Conservation (phyloP, 2,797 vertebrate genomes). For the Acipenser oxyrinchus region DNA sequence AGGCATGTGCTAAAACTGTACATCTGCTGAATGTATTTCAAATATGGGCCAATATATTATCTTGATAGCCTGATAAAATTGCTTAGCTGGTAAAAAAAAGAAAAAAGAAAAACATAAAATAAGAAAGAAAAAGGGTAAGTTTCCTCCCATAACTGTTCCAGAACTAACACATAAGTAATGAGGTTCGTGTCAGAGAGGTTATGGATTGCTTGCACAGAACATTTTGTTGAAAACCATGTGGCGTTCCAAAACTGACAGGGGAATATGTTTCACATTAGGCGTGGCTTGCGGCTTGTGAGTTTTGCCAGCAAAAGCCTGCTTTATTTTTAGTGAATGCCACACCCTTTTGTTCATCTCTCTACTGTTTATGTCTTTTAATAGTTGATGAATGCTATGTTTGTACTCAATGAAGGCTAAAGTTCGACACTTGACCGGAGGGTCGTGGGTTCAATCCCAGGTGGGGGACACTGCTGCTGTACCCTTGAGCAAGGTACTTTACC, state of each 20-base stretch:
- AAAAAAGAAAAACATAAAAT: constrained; percentile 12
- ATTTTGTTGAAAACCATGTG: constrained; percentile 23
- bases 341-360: constrained; percentile 9
- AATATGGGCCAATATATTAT: constrained; percentile 16
- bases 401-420: no score
- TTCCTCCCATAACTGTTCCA: constrained; percentile 31
- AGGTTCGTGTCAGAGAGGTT: constrained; percentile 12
- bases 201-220: constrained; percentile 12
- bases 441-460: no score
- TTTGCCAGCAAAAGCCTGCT: constrained; percentile 18
- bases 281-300: constrained; percentile 18
- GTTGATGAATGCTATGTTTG: no score
- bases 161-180: constrained; percentile 25
- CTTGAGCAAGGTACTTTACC: no score
- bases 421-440: no score
- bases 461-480: no score
- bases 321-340: constrained; percentile 19
- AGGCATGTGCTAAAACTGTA: constrained; percentile 11
- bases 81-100: constrained; percentile 28
- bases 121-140: constrained; percentile 17
- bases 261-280: constrained; percentile 31
- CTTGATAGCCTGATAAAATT: constrained; percentile 24
- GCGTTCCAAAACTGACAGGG: constrained; percentile 14
- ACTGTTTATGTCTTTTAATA: neutral
- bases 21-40: constrained; percentile 12